Conservation (phyloP, 2,113 vertebrate species). For the Pycnonotus jocosus region DNA sequence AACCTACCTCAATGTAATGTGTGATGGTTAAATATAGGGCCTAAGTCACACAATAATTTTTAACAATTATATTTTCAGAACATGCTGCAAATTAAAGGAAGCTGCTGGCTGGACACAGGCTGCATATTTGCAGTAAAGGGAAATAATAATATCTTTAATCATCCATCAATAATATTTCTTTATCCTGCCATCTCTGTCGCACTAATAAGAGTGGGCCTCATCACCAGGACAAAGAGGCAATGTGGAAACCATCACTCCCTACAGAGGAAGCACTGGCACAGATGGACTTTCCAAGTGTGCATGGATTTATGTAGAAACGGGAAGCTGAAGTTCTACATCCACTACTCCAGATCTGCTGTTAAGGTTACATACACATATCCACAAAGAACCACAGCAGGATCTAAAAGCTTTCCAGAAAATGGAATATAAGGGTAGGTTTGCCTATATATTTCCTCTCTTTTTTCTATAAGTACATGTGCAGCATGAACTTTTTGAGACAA, state of each 20-base stretch:
- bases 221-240: neutral
- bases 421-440: neutral
- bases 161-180: neutral
- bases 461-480: neutral
- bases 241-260: neutral
- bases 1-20: neutral
- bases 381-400: neutral
- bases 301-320: neutral
- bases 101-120: neutral
- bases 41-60: neutral
- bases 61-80: constrained; percentile 44
- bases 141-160: constrained; percentile 1
- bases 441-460: neutral
- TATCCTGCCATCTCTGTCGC: neutral
- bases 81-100: neutral
- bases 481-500: neutral
- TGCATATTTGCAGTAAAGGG: neutral
- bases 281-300: neutral
- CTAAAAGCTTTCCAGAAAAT: neutral
- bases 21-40: neutral
- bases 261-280: neutral
- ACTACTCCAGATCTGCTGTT: neutral
- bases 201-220: neutral
- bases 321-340: neutral
- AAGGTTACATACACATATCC: accelerated